A percentile compares a stretch with the other conserved stretches of the same genome.
These are phyloP conservation scores for Istiophorus platypterus DNA, from an alignment of 2,113 vertebrate species.

Conservation along the genomic window DNA sequence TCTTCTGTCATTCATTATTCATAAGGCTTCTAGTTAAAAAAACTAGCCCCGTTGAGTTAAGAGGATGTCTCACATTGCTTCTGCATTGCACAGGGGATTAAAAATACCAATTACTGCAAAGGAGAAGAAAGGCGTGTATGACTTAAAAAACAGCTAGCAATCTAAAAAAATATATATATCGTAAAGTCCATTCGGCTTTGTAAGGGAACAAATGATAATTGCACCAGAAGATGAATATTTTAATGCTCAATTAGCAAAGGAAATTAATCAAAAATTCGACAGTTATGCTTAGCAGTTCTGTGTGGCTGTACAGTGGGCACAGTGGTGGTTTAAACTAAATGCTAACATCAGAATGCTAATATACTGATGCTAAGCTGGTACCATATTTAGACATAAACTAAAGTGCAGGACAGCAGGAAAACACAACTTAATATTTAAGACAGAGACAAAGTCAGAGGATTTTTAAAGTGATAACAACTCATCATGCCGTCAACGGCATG, in stretches of 20 bases:
- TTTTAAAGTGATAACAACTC: not conserved
- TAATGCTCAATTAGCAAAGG: not conserved
- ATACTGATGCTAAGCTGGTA: not conserved
- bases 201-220: slow-evolving; percentile 6
- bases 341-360: not conserved
- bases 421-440: too few relatives aligned
- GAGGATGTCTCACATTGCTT: slow-evolving; percentile 29
- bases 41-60: slow-evolving; percentile 36
- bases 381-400: not conserved
- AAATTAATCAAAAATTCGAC: slow-evolving; percentile 1
- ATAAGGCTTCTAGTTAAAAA: slow-evolving; percentile 61
- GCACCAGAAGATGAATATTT: slow-evolving; percentile 5
- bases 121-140: not conserved
- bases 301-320: not conserved
- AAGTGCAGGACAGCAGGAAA: too few relatives aligned
- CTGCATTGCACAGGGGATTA: slow-evolving; percentile 51
- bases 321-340: not conserved
- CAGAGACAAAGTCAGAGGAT: too few relatives aligned
- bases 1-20: slow-evolving; percentile 73
- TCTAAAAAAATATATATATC: not conserved
- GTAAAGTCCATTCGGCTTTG: not conserved
- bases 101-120: slow-evolving; percentile 11
- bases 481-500: not conserved
- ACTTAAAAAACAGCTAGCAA: slow-evolving; percentile 1
- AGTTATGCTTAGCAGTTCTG: not conserved